Conservation (phyloP, 2,888 invertebrate species). For the Horisme vitalbata region DNA sequence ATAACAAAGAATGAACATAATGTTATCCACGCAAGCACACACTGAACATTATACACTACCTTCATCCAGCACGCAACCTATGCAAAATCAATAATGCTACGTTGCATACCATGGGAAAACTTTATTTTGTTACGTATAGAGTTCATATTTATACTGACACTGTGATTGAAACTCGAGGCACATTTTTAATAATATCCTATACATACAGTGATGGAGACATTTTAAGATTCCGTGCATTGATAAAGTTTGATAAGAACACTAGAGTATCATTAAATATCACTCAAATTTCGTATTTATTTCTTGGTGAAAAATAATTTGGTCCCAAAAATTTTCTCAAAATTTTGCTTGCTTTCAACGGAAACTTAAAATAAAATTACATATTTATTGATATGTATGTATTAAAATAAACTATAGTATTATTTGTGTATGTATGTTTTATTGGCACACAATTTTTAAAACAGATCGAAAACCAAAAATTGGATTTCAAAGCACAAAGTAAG, state of each 20-base stretch:
- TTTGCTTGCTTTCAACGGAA: constrained; percentile 29
- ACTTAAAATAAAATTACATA: constrained; percentile 25
- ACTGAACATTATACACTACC: constrained; percentile 20
- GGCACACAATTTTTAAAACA: constrained; percentile 79
- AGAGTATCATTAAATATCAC: too few relatives aligned
- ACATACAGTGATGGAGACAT: neutral
- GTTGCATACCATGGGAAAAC: constrained; percentile 22
- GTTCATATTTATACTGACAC: constrained; percentile 5
- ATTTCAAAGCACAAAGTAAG: constrained; percentile 96
- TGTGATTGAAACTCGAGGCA: constrained; percentile 13
- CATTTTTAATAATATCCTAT: constrained; percentile 1
- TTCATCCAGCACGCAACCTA: constrained; percentile 32
- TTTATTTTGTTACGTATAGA: constrained; percentile 1
- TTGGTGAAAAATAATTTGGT: neutral
- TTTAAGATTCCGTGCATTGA: constrained; percentile 10
- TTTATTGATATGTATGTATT: constrained; percentile 36
- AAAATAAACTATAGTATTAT: too few relatives aligned
- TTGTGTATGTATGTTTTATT: constrained; percentile 45
- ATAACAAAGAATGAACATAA: constrained; percentile 19
- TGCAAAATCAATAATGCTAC: constrained; percentile 33
- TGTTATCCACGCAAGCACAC: constrained; percentile 29
- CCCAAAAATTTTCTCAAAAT: neutral
- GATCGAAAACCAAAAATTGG: constrained; percentile 95
- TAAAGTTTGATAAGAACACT: neutral
- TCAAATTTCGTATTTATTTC: neutral